A percentile compares a stretch with the other conserved stretches of the same genome.
phyloP scores from a whole-genome alignment of 2,888 invertebrate species.

The Drosophila maculinotata region DNA sequence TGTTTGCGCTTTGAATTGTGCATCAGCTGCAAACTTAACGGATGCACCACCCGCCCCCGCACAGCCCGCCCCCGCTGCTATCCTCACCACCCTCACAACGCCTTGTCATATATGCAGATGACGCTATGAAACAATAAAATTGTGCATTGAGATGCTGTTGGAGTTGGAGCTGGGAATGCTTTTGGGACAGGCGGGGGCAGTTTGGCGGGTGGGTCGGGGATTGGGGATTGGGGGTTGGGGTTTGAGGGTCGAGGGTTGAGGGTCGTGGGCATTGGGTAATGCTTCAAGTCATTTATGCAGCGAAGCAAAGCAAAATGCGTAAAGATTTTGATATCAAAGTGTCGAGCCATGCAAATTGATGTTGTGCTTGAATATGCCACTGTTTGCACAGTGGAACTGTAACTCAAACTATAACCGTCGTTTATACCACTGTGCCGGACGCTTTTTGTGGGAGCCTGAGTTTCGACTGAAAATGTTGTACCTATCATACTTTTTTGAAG shows the following conservation, averaged over 20 bases:
- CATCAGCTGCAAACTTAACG: slow-evolving; percentile 32
- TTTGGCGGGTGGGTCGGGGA: background rate
- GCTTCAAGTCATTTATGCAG: slow-evolving; percentile 70
- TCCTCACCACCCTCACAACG: background rate
- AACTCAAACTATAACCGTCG: background rate
- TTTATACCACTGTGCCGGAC: slow-evolving; percentile 20
- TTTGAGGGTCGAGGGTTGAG: background rate
- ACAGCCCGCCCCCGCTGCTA: too few relatives aligned
- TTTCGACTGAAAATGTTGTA: too few relatives aligned
- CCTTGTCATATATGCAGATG: slow-evolving; percentile 62
- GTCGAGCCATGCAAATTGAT: slow-evolving; percentile 70
- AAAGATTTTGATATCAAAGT: slow-evolving; percentile 59
- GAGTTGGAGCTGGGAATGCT: too few relatives aligned
- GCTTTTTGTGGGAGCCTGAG: too few relatives aligned
- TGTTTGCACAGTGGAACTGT: slow-evolving; percentile 13
- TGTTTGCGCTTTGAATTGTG: slow-evolving; percentile 61
- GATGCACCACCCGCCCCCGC: background rate
- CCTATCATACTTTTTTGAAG: too few relatives aligned
- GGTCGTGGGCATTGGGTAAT: slow-evolving; percentile 24
- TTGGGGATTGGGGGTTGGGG: slow-evolving; percentile 3
- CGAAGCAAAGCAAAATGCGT: slow-evolving; percentile 69
- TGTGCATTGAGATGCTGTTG: slow-evolving; percentile 30
- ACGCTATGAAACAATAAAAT: slow-evolving; percentile 65
- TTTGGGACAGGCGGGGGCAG: too few relatives aligned
- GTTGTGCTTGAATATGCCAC: slow-evolving; percentile 12